Evolutionary conservation across 1,140 invertebrate genomes (phyloP), one percentile per base, ranked within the genome.

Genomic region (Drosophila obscura): DNA sequence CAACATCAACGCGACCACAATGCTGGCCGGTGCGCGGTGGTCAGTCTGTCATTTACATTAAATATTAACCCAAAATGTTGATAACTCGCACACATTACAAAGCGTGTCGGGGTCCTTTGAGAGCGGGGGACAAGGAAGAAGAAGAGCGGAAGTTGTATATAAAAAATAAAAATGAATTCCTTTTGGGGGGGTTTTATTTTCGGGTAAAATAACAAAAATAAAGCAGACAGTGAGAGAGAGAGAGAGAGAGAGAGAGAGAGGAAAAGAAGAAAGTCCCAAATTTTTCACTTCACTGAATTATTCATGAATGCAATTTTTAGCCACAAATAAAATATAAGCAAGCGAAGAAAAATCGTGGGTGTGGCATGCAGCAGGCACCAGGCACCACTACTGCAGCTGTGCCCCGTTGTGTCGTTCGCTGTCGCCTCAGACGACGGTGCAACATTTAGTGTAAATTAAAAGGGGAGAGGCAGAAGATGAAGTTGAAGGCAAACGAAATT

Each of bases 241-340:
- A 35, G 11, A 65, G 41, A 48, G 22, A 57, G 61, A 49, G 62
- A 59, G 48, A 52, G 44, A 3, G 31, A 9, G 28, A 8, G 44
- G 58, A 3, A 35, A 46, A 75, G 64, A 69, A 71, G 65, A 62
- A 75, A 77, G 45, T 43, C 72, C 67, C 63, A 79, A 88, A 88
- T 88, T 88, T 88, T 83, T 65, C 84, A 88, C 80, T 88, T 89
- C 83, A 80, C 79, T 89, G 84, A 88, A 88, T 88, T 77, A 88
- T 88, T 88, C 83, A 88, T 88, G 68, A 88, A 88, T 88, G 84
- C 79, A 88, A 88, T 89, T 88, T 88, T 88, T 83, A 64, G 67
- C 83, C 87, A 88, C 76, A 89, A 88, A 88, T 89, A 88, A 88
- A 88, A 85, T 88, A 88, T 88, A 85, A 88, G 78, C 74, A 82